A percentile compares a stretch with the other conserved stretches of the same genome.
Evolutionary conservation across 2,113 vertebrate genomes (phyloP).

Genomic region (Bubo scandiacus): DNA sequence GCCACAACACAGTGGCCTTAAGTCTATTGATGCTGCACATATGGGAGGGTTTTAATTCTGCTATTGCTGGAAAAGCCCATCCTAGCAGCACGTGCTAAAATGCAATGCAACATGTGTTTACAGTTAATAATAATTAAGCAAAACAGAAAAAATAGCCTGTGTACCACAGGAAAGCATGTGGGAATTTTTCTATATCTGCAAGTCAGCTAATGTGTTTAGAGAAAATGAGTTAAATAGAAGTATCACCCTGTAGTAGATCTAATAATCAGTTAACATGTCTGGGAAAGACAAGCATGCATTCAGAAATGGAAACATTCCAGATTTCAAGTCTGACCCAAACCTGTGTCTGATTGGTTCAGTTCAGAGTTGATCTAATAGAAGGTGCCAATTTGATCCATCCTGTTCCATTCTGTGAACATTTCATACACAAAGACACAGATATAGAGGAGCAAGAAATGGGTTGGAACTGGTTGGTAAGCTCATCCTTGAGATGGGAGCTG

Average conservation of each 20-base stretch:
- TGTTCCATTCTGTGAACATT: background rate
- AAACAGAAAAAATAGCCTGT: background rate
- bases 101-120: background rate
- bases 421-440: background rate
- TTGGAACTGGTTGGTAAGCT: background rate
- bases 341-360: background rate
- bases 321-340: background rate
- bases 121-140: background rate
- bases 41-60: background rate
- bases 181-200: background rate
- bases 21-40: background rate
- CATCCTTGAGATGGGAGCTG: background rate
- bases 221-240: background rate
- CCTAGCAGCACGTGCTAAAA: background rate
- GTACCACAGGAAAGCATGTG: background rate
- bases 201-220: background rate
- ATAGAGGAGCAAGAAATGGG: background rate
- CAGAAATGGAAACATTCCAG: background rate
- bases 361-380: background rate
- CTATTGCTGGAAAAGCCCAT: rapidly evolving
- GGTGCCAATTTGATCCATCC: background rate
- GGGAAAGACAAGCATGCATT: background rate
- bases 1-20: background rate
- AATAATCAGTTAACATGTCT: background rate
- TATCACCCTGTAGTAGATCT: background rate